Percentiles rank a stretch among this genome's conserved stretches.
phyloP scores from a whole-genome alignment of 2,888 invertebrate genomes.

The Galerucella calmariensis region DNA sequence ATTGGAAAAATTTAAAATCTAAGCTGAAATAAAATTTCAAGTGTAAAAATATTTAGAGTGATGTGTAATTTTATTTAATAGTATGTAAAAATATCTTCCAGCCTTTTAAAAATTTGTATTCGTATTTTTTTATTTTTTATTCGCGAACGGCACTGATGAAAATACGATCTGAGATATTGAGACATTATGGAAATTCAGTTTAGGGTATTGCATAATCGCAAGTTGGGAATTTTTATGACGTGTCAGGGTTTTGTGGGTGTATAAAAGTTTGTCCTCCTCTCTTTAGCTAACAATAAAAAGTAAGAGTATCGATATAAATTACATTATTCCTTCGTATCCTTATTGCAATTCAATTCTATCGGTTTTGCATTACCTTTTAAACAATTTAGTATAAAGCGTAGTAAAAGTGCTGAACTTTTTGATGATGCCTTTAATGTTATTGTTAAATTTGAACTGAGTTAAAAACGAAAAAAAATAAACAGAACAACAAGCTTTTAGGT shows the following conservation, averaged over 20 bases:
- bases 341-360: not conserved
- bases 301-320: conserved; percentile 1
- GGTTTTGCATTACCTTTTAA: not conserved
- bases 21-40: too few species aligned
- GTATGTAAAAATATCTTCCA: not conserved
- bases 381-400: not conserved
- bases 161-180: conserved; percentile 55
- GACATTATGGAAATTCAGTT: conserved; percentile 61
- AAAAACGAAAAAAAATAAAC: too few species aligned
- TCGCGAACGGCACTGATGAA: conserved; percentile 40
- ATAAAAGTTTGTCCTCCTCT: conserved; percentile 10
- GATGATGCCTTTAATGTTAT: too few species aligned
- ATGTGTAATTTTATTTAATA: not conserved
- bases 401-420: too few species aligned
- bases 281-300: not conserved
- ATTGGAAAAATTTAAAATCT: too few species aligned
- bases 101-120: not conserved
- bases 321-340: not conserved
- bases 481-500: too few species aligned
- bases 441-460: too few species aligned
- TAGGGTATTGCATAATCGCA: conserved; percentile 50
- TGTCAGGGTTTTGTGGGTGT: conserved; percentile 11
- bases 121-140: not conserved
- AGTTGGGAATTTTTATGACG: conserved; percentile 46
- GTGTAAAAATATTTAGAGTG: too few species aligned